Conservation (phyloP, 2,113 vertebrate species). For the Pogonocichla stellata region DNA sequence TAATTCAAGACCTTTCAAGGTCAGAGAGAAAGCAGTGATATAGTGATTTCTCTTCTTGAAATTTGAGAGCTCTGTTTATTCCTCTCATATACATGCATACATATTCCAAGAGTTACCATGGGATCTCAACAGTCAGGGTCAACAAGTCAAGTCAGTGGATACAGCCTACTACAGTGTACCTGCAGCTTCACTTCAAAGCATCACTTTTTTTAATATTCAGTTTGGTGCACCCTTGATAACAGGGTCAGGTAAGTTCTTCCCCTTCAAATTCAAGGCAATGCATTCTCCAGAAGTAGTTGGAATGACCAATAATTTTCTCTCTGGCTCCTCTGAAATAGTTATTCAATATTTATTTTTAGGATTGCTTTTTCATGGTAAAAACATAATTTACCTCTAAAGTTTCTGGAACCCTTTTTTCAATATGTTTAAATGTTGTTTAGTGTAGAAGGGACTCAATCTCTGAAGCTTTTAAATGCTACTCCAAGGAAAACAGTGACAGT, state of each 20-base stretch:
- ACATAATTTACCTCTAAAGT: background rate
- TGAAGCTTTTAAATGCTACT: background rate
- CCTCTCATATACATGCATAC: background rate
- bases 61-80: slow-evolving; percentile 18
- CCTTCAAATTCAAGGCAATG: background rate
- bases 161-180: background rate
- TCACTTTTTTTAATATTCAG: background rate
- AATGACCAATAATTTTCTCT: background rate
- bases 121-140: slow-evolving; percentile 8
- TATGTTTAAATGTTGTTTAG: background rate
- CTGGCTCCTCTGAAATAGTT: background rate
- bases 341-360: background rate
- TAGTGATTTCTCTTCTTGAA: slow-evolving; percentile 18
- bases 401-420: background rate
- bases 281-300: background rate
- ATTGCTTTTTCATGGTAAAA: background rate
- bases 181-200: background rate
- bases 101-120: background rate
- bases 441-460: background rate
- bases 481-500: background rate
- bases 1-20: slow-evolving; percentile 69
- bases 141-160: background rate
- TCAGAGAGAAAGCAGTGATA: slow-evolving; percentile 51
- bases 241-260: background rate
- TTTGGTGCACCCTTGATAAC: background rate